A percentile compares a stretch with the other conserved stretches of the same genome.
These are phyloP conservation scores for Cheilosia vulpina DNA, from an alignment of 2,888 invertebrate species.

Conservation along the genomic window DNA sequence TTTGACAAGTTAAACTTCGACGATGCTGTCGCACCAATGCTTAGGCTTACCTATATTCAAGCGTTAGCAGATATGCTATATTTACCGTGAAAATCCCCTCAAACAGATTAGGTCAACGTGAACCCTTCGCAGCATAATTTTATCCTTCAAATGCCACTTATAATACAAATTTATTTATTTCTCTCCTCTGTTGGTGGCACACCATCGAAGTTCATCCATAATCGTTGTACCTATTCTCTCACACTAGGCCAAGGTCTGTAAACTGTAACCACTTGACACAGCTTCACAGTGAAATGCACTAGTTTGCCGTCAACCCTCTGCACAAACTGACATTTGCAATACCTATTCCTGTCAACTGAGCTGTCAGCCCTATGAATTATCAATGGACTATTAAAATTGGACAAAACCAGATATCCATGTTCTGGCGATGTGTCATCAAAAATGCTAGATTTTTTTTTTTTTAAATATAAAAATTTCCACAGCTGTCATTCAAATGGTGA, in stretches of 20 bases:
- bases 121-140: too few species aligned
- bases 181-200: too few species aligned
- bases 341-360: constrained; percentile 16
- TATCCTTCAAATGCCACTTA: too few species aligned
- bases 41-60: too few species aligned
- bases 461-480: constrained; percentile 25
- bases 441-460: not conserved
- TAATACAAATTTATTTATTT: not conserved
- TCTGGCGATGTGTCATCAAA: not conserved
- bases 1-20: too few species aligned
- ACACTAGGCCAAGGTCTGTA: constrained; percentile 65
- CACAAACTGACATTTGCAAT: constrained; percentile 19
- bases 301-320: constrained; percentile 5
- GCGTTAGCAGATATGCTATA: too few species aligned
- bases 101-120: too few species aligned
- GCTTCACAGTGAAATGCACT: constrained; percentile 22
- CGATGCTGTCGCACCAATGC: too few species aligned
- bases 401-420: constrained; percentile 14
- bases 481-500: constrained; percentile 43
- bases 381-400: constrained; percentile 12
- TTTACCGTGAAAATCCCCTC: too few species aligned
- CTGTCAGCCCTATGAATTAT: constrained; percentile 25
- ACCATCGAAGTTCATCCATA: constrained; percentile 13
- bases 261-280: constrained; percentile 47
- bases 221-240: not conserved